Conservation (phyloP, 2,888 invertebrate species). For the Idaea dimidiata region DNA sequence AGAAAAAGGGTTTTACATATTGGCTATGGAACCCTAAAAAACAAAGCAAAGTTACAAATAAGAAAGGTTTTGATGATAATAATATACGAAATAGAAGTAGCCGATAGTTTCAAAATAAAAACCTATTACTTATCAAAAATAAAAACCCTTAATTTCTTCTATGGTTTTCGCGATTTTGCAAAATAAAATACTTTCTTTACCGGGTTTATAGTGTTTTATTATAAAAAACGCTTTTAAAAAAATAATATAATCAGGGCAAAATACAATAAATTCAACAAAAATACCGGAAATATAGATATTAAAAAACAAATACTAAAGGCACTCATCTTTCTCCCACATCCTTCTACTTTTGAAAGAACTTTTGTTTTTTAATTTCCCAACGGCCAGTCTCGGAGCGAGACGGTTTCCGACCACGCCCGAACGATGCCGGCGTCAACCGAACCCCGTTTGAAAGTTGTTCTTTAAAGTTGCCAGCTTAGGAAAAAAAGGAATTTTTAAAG, state of each 20-base stretch:
- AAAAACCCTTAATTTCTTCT: no score
- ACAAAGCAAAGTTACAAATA: no score
- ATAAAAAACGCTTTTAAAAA: no score
- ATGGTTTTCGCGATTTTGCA: no score
- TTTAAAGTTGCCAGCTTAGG: conserved; percentile 36
- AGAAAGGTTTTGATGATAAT: no score
- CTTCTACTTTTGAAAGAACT: conserved; percentile 22
- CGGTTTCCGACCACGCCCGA: conserved; percentile 11
- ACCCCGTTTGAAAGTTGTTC: conserved; percentile 50
- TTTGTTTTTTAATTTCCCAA: conserved; percentile 35
- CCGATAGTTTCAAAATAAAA: no score
- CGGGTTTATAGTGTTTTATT: no score
- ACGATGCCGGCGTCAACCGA: conserved; percentile 32
- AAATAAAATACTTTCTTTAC: no score
- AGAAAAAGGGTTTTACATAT: no score
- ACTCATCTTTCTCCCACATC: background rate
- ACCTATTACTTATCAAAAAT: no score
- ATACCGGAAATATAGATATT: background rate
- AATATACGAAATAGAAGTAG: no score
- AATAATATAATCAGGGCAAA: background rate
- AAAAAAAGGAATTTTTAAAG: background rate
- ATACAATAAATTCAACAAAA: background rate
- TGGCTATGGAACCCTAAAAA: no score
- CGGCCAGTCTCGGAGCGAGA: conserved; percentile 34
- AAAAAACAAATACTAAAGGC: background rate